A percentile compares a stretch with the other conserved stretches of the same genome.
Conservation (phyloP, 2,888 invertebrate genomes). For the Nematopogon swammerdamellus region DNA sequence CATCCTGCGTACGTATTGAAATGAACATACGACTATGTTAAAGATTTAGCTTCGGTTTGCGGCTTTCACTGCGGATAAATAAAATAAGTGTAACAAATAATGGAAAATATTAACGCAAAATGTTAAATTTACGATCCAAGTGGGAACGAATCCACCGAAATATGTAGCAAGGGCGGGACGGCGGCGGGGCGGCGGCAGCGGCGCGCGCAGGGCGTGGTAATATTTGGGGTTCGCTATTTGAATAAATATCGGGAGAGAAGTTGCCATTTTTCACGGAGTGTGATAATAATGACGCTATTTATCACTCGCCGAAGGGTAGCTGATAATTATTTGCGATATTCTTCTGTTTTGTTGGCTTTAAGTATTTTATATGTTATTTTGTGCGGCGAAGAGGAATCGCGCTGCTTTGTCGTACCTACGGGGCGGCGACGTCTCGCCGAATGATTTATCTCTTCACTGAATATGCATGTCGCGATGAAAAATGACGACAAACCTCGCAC, state of each 20-base stretch:
- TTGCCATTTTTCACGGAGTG: conserved; percentile 42
- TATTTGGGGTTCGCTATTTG: conserved; percentile 36
- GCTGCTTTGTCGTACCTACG: conserved; percentile 8
- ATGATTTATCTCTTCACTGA: conserved; percentile 53
- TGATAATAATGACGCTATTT: conserved; percentile 53
- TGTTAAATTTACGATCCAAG: background rate
- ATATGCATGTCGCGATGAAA: conserved; percentile 55
- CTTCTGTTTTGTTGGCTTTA: conserved; percentile 45
- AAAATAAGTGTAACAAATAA: background rate
- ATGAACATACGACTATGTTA: too few species aligned
- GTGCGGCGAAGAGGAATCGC: conserved; percentile 36
- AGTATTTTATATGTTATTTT: conserved; percentile 35
- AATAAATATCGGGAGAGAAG: conserved; percentile 44
- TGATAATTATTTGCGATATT: conserved; percentile 49
- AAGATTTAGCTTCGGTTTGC: too few species aligned
- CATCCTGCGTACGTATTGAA: too few species aligned
- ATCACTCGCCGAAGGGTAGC: conserved; percentile 46
- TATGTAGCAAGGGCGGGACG: conserved; percentile 22
- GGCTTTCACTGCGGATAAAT: background rate
- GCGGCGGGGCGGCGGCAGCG: too few species aligned
- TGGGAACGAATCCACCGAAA: conserved; percentile 1
- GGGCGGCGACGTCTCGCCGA: conserved; percentile 33
- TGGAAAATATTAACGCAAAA: background rate
- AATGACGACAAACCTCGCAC: conserved; percentile 42
- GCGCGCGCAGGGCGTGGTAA: conserved; percentile 17